Base-by-base conservation (phyloP, 1,140 invertebrate genomes). In the Gonioctena quinquepunctata region DNA sequence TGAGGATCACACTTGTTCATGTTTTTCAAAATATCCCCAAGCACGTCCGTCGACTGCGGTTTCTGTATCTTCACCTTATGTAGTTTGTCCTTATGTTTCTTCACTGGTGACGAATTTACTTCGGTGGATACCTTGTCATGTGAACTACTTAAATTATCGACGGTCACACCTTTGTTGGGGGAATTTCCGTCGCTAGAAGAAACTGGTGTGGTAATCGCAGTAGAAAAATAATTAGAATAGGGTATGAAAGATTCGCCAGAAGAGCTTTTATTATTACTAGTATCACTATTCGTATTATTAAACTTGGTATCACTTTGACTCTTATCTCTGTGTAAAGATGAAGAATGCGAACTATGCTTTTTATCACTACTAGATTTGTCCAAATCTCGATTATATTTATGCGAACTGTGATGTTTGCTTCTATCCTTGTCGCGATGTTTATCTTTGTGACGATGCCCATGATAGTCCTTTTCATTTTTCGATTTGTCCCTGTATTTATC, bases 21-120 rank as follows among this genome's bases (percentile, higher is more conserved):
- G 64, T 80, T 73, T 72, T 80, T 80, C 60, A 82, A 72, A 68
- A 82, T 82, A 76, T 82, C 81, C 63, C 81, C 81, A n/a, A 82
- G 72, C 33, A 82, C 71, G 67, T 82, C 81, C 25, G 78, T 75
- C 13, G 79, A 77, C 26, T 76, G 74, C 28, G 77, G 71, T 22
- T 76, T 61, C 60, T 78, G 76, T 22, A 74, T 72, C 57, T 81
- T 81, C 23, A 76, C 73, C 70, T 78, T 81, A 50, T 77, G 72
- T 16, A 60, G 13, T 59, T 70, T 73, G 23, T 76, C 76, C 22
- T 74, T 62, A 4, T 69, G 64, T 67, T 79, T 80, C 54, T 75
- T 76, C 26, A 72, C 49, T 11, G 69, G 70, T 18, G 67, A 56
- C 61, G 33, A 56, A 27, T 25, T 42, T 22, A 66, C 54, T 25